A percentile compares a stretch with the other conserved stretches of the same genome.
phyloP scores from a whole-genome alignment of 2,113 vertebrate genomes.

The Prinia subflava region DNA sequence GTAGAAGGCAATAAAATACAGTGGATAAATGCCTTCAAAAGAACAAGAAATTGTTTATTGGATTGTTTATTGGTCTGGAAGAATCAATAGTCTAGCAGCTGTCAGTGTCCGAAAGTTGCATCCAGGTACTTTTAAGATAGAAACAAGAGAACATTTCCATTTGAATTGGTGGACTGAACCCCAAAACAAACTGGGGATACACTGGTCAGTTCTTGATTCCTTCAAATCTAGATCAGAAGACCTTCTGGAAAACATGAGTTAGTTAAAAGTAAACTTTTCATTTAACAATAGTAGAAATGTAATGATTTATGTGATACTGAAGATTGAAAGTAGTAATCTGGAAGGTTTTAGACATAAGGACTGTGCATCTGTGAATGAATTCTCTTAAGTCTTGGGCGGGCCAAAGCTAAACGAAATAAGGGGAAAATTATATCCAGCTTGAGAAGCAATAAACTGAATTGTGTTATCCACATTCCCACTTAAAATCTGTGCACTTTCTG shows the following conservation, averaged over 20 bases:
- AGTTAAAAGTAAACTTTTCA: background rate
- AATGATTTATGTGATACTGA: background rate
- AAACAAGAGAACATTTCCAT: background rate
- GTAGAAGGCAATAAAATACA: background rate
- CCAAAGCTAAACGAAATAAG: background rate
- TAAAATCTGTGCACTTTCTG: background rate
- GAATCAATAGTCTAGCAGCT: background rate
- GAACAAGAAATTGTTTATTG: background rate
- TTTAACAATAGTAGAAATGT: background rate
- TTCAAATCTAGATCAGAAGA: background rate
- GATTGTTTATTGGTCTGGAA: background rate
- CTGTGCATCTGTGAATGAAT: background rate
- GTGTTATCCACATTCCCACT: background rate
- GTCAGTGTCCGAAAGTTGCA: background rate
- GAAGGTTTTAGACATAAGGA: background rate
- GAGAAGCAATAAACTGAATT: background rate
- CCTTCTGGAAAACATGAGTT: background rate
- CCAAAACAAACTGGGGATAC: background rate
- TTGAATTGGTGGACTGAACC: background rate
- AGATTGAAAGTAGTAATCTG: background rate
- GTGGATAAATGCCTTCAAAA: background rate
- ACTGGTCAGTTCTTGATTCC: background rate
- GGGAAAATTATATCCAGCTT: background rate
- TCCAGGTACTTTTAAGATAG: background rate
- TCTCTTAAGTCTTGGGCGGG: background rate